A percentile compares a stretch with the other conserved stretches of the same genome.
Conservation (phyloP, 1,140 invertebrate genomes). For the Hirudo medicinalis region DNA sequence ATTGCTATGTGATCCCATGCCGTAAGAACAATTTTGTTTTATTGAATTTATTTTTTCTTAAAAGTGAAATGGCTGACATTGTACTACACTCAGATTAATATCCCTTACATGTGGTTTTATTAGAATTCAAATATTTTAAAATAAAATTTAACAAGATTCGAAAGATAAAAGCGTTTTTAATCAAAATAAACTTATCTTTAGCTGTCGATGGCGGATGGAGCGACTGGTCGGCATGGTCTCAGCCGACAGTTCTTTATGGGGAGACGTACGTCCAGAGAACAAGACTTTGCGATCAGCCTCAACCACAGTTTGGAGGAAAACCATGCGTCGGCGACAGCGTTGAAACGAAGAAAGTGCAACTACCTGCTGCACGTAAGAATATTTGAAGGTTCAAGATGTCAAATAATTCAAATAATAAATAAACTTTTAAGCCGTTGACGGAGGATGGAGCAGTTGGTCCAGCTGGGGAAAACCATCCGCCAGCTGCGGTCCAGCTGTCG, state of each 20-base stretch:
- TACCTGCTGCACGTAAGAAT: too few relatives aligned
- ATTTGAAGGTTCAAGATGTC: too few relatives aligned
- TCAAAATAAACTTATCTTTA: background rate
- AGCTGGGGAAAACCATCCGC: conserved; percentile 14
- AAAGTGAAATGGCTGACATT: too few relatives aligned
- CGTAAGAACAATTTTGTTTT: too few relatives aligned
- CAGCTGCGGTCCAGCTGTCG: conserved; percentile 7
- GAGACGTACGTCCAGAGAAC: conserved; percentile 33
- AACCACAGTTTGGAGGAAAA: conserved; percentile 48
- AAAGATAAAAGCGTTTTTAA: background rate
- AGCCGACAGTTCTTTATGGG: conserved; percentile 26
- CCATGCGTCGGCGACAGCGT: conserved; percentile 50
- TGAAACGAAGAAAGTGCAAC: conserved; percentile 23
- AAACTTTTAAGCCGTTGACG: background rate
- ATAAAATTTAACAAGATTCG: too few relatives aligned
- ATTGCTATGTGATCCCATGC: too few relatives aligned
- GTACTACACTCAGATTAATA: too few relatives aligned
- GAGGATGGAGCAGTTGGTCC: conserved; percentile 17
- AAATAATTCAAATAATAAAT: too few relatives aligned
- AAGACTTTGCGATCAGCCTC: conserved; percentile 53
- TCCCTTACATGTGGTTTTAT: too few relatives aligned
- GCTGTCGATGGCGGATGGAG: conserved; percentile 27
- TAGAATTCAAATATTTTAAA: too few relatives aligned
- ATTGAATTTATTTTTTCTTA: too few relatives aligned
- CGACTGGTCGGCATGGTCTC: conserved; percentile 26